A percentile compares a stretch with the other conserved stretches of the same genome.
These are phyloP conservation scores for Protophormia terraenovae DNA, from an alignment of 2,888 invertebrate genomes.

Conservation along the genomic window DNA sequence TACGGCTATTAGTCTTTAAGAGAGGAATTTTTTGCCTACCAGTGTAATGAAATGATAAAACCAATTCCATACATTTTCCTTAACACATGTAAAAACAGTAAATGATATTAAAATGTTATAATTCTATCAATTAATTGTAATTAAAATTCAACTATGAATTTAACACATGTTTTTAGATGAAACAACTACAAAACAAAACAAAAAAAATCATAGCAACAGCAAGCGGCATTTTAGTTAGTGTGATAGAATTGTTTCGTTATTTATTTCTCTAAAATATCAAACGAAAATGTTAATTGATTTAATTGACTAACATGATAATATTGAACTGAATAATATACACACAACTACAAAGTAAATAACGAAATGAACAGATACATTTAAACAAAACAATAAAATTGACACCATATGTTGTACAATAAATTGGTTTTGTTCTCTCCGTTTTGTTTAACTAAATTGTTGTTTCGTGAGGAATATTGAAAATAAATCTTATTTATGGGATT, in stretches of 20 bases:
- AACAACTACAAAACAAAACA: neutral
- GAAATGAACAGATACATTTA: slow-evolving; percentile 12
- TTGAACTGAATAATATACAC: slow-evolving; percentile 30
- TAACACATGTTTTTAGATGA: neutral
- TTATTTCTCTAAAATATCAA: neutral
- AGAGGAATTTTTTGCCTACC: too few relatives aligned
- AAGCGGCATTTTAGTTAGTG: neutral
- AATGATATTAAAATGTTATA: neutral
- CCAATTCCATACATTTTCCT: too few relatives aligned
- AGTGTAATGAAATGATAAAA: too few relatives aligned
- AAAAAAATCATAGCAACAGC: neutral
- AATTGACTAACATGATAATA: slow-evolving; percentile 54
- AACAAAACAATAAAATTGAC: slow-evolving; percentile 13
- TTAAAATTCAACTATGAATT: neutral
- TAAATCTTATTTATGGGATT: slow-evolving; percentile 26
- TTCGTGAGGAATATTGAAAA: neutral
- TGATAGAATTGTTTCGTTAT: neutral
- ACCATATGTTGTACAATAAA: slow-evolving; percentile 41
- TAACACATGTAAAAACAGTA: neutral
- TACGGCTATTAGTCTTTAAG: too few relatives aligned
- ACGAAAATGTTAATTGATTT: slow-evolving; percentile 61
- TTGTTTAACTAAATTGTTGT: neutral
- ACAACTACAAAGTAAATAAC: neutral
- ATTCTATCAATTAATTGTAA: neutral
- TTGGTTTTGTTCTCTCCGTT: neutral